phyloP scores from a whole-genome alignment of 2,113 vertebrate species.

The Plestiodon gilberti region DNA sequence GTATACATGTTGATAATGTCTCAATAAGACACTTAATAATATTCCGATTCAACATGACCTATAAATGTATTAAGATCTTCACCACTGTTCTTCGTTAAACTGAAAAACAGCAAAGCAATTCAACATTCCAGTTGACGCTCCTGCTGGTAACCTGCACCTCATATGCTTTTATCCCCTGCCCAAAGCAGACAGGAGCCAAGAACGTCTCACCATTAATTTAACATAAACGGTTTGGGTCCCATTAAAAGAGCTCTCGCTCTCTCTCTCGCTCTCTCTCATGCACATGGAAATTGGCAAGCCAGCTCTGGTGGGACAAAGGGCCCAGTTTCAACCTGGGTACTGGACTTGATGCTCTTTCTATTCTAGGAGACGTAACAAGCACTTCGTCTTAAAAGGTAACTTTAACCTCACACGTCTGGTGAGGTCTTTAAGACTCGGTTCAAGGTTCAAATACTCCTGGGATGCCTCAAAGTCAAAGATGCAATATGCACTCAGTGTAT shows the following conservation, averaged over 20 bases:
- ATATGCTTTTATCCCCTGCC: background rate
- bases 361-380: background rate
- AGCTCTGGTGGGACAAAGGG: background rate
- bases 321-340: background rate
- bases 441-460: background rate
- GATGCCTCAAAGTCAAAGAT: conserved; percentile 1
- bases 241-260: background rate
- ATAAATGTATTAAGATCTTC: background rate
- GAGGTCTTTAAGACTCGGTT: background rate
- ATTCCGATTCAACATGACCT: background rate
- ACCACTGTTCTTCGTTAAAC: background rate
- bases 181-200: background rate
- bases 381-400: background rate
- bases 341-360: background rate
- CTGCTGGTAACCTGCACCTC: background rate
- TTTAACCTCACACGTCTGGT: background rate
- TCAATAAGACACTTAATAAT: background rate
- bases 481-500: background rate
- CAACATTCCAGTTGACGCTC: background rate
- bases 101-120: background rate
- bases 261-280: background rate
- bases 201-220: background rate
- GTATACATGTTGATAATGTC: background rate
- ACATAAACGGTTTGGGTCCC: background rate
- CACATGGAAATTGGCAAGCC: background rate